phyloP scores from a whole-genome alignment of 2,888 invertebrate species.

The Leptopilina syphax region DNA sequence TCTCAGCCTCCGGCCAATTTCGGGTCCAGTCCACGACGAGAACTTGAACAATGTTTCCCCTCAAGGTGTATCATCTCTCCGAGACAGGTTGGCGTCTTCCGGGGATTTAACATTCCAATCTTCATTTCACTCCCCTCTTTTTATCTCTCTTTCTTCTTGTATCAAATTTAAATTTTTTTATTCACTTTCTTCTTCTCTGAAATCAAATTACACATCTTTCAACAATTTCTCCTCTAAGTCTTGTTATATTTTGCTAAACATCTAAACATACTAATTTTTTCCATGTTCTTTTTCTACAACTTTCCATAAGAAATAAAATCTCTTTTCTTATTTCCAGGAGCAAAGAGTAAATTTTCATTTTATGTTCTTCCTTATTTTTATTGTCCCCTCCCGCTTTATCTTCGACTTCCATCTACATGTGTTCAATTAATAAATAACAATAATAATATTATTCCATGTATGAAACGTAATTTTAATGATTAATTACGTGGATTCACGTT shows the following conservation, averaged over 20 bases:
- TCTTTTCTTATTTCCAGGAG: too few relatives aligned
- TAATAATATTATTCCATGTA: background rate
- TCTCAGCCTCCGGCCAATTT: conserved; percentile 32
- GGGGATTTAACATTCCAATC: conserved; percentile 39
- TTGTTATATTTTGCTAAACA: background rate
- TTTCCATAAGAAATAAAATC: too few relatives aligned
- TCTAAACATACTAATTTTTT: too few relatives aligned
- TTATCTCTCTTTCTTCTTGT: too few relatives aligned
- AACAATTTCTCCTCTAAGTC: background rate
- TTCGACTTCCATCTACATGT: background rate
- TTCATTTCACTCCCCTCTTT: background rate
- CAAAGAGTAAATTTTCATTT: too few relatives aligned
- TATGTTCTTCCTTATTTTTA: background rate
- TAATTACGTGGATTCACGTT: conserved; percentile 26
- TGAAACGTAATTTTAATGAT: conserved; percentile 13
- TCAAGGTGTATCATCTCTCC: conserved; percentile 35
- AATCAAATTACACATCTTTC: background rate
- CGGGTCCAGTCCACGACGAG: conserved; percentile 17
- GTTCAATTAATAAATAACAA: background rate
- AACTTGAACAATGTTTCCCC: conserved; percentile 40
- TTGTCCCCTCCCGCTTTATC: background rate
- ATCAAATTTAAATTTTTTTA: background rate
- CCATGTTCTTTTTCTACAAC: too few relatives aligned
- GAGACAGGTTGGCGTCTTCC: conserved; percentile 42
- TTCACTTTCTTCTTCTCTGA: background rate